Evolutionary conservation across 2,113 vertebrate species (phyloP), one percentile per base, ranked within the genome.

Genomic region (Leptodactylus fuscus): DNA sequence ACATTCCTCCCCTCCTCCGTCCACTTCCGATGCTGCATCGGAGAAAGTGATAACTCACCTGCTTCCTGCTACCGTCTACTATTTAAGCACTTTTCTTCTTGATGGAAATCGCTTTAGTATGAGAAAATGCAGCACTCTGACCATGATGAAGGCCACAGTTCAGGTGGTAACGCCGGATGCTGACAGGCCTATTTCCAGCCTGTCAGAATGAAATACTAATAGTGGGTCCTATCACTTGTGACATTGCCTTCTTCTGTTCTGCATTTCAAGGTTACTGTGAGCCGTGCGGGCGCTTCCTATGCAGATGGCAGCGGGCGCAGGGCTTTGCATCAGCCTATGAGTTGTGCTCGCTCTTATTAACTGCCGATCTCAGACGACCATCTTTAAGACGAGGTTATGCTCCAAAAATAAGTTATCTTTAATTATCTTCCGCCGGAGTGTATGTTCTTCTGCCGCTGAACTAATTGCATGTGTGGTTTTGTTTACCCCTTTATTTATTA

Each of bases 181-280:
- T 90, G 92, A 92, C 88, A 93, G 90, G 87, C 90, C 91, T 93
- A 90, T 92, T 94, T 91, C 90, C 87, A 91, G 87, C 81, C 87
- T 92, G 92, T 94, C 93, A 93, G 77, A 92, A 90, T 95, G 91
- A 94, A 94, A 92, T 93, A 93, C 88, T 91, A 91, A 92, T 90
- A 87, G 89, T 90, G 69, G 87, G 77, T 77, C 86, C 88, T 90
- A 91, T 93, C 89, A 92, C 87, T 93, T 91, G 87, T 93, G 89
- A 90, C 91, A 88, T 86, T 91, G 88, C 87, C 85, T 92, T 88
- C 86, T 91, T 92, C 92, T 36, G 16, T 36, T 70, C 81, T 89
- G 89, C 87, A 91, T 88, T 48, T 71, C 91, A 94, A 94, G 90
- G 93, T 94, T 91, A 93, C 88, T 92, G 91, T 91, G 85, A 87